Evolutionary conservation across 2,113 vertebrate genomes (phyloP).

Genomic region (Pterocles burchelli): DNA sequence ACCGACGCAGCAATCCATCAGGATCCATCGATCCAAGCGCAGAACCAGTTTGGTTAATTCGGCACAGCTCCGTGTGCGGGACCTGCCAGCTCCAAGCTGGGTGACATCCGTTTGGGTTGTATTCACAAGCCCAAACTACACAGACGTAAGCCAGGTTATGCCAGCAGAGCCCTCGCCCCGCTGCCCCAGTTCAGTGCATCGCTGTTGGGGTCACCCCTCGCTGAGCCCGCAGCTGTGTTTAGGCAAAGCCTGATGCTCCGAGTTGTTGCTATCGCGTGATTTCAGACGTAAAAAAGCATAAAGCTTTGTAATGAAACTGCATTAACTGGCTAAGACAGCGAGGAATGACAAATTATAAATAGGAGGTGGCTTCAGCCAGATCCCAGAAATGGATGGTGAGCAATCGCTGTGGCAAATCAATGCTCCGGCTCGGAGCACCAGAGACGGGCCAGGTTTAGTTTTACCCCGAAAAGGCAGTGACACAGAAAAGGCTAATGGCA

Average conservation of each 20-base stretch:
- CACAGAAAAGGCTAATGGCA: conserved; percentile 30
- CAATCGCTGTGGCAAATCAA: conserved; percentile 41
- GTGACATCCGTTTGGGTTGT: background rate
- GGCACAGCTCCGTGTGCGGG: fast-evolving
- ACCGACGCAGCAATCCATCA: background rate
- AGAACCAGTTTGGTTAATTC: background rate
- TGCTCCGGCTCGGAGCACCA: background rate
- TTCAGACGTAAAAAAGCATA: background rate
- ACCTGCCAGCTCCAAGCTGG: background rate
- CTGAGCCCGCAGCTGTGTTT: background rate
- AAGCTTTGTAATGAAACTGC: background rate
- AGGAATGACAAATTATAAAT: conserved; percentile 49
- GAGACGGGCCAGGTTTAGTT: conserved; percentile 11
- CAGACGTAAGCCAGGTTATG: background rate
- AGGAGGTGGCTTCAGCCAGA: conserved; percentile 44
- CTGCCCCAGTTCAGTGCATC: background rate
- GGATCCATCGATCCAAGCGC: background rate
- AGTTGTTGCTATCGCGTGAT: background rate
- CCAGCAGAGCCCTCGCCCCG: background rate
- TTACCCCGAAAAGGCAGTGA: conserved; percentile 46
- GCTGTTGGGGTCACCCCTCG: background rate
- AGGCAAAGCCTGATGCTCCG: background rate
- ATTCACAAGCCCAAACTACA: background rate
- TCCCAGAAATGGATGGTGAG: conserved; percentile 44
- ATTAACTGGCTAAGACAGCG: background rate